Evolutionary conservation across 1,140 invertebrate species (phyloP), one percentile per base, ranked within the genome.

Genomic region (Belonocnema kinseyi): DNA sequence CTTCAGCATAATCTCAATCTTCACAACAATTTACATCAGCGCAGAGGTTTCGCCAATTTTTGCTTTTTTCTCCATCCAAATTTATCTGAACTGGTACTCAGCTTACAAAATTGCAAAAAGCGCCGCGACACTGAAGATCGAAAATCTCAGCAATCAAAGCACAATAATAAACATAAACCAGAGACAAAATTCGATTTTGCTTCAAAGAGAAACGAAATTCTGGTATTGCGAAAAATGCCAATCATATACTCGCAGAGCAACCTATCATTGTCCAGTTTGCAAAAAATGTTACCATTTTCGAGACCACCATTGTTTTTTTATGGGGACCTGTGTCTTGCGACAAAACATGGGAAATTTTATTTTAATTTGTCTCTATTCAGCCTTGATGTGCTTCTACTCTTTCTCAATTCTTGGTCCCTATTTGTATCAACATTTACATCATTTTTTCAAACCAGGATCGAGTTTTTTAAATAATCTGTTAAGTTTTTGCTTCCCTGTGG

Each of bases 291-390:
- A 66, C 40, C 58, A 66, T 66, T 66, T 66, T 40, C 58, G 58
- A 40, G 58, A 66, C 14, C 58, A 66, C n/a, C 58, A 66, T 66
- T 66, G 58, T 66, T 66, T 66, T 16, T 66, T 66, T 66, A 66
- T 66, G 58, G 58, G 58, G 0, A 66, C 58, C n/a, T 66, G 58
- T 10, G 58, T 66, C 40, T 66, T 66, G 14, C 58, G 58, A 16
- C 58, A 66, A 66, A 66, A 66, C n/a, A 66, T 66, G 26, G 58
- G 58, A 2, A 33, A 66, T 66, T 66, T 66, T 40, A 66, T 66
- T 66, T 46, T 66, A 16, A 16, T 66, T 16, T 66, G 58, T 10
- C 33, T 66, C 8, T 66, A 66, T 66, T 66, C 58, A 5, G 3
- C 58, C 5, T 33, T 40, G 8, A 40, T 33, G 3, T 66, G 58